Base-by-base conservation (phyloP, 2,888 invertebrate genomes). In the Mimumesa dahlbomi region DNA sequence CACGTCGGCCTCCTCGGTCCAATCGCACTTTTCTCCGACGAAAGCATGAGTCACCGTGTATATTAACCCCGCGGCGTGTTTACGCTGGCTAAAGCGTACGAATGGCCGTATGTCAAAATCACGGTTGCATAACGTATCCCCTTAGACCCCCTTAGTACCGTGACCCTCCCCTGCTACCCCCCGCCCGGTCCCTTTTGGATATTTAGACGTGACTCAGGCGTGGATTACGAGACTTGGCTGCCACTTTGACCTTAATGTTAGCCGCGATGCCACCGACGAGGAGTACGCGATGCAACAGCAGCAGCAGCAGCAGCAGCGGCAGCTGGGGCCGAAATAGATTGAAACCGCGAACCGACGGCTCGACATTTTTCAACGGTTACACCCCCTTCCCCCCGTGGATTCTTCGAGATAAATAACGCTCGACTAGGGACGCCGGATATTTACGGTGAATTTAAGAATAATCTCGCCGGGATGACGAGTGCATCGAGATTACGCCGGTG, bases 31-130 rank as follows among this genome's bases (percentile, higher is more conserved):
- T 66, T 66, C 74, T 56, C 54, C 43, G 54, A 43, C 61, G 64
- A 64, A 52, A 45, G 48, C 68, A 58, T 79, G 79, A 79, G 58
- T 79, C 79, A 79, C 43, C 69, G 62, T 75, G 79, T 73, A 75
- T 79, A 75, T 79, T 80, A 77, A 79, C 79, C 80, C 79, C 75
- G 65, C 59, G 62, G 71, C 58, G 48, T 81, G 73, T 79, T 83
- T 81, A 76, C 83, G 74, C 77, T 77, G 68, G 68, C 57, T 57
- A 67, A 66, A 69, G 59, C 62, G 59, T 38, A 53, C 73, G 57
- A 56, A 42, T 70, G 68, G 71, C 75, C 81, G 75, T 72, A 79
- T 81, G 82, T 82, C 78, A 77, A 83, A 84, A 84, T 82, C 77
- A 74, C 68, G 66, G 72, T 84, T 84, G 79, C 84, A 79, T 84